A percentile compares a stretch with the other conserved stretches of the same genome.
Conservation (phyloP, 1,140 invertebrate species). For the Ostrea denselamellosa region DNA sequence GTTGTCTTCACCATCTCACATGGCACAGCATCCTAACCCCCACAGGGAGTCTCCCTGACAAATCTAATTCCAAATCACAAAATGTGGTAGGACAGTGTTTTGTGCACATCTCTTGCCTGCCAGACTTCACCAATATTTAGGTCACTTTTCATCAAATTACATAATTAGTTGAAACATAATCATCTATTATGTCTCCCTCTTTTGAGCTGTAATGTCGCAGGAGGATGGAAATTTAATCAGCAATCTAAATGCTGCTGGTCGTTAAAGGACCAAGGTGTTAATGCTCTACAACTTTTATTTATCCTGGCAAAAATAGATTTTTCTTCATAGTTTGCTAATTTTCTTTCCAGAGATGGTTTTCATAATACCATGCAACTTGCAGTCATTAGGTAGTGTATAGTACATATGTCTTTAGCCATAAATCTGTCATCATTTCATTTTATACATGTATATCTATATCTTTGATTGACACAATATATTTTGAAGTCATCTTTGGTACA, state of each 20-base stretch:
- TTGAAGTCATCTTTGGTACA: too few relatives aligned
- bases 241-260: neutral
- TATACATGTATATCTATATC: too few relatives aligned
- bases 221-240: conserved; percentile 33
- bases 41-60: conserved; percentile 6
- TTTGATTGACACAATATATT: too few relatives aligned
- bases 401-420: too few relatives aligned
- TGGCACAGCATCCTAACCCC: neutral
- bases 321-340: neutral
- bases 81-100: conserved; percentile 17
- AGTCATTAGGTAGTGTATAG: neutral
- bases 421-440: too few relatives aligned
- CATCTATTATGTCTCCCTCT: neutral
- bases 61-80: conserved; percentile 15
- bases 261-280: conserved; percentile 1
- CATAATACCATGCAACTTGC: neutral
- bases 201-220: conserved; percentile 17
- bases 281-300: neutral
- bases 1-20: neutral
- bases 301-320: neutral
- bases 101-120: neutral
- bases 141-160: conserved; percentile 38
- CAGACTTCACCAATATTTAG: conserved; percentile 1
- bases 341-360: neutral
- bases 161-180: conserved; percentile 33